A percentile compares a stretch with the other conserved stretches of the same genome.
Evolutionary conservation across 2,888 invertebrate species (phyloP).

Genomic region (Bugulina stolonifera): DNA sequence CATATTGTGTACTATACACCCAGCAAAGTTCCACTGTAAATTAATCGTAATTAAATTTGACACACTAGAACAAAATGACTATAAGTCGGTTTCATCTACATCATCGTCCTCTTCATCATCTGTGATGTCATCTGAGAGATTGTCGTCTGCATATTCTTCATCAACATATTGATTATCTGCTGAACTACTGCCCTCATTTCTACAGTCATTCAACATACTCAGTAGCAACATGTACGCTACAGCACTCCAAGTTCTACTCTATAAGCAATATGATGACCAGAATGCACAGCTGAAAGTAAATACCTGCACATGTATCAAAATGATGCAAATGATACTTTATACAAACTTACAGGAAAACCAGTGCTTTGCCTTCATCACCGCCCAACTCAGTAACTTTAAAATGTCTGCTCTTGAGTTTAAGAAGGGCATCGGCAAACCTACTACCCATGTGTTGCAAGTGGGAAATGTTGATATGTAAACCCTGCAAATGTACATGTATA

Average conservation of each 20-base stretch:
- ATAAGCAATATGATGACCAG: too few species aligned
- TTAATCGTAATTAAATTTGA: too few species aligned
- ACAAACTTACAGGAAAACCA: conserved; percentile 12
- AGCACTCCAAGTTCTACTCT: too few species aligned
- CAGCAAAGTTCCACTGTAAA: too few species aligned
- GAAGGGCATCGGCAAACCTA: conserved; percentile 48
- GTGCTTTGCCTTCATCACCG: background rate
- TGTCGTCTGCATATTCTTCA: background rate
- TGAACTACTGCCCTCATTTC: conserved; percentile 20
- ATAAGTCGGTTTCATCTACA: background rate
- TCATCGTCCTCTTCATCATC: conserved; percentile 31
- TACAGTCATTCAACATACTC: too few species aligned
- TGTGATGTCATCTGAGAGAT: conserved; percentile 12
- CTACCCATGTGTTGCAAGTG: conserved; percentile 50
- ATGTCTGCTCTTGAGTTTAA: conserved; percentile 30
- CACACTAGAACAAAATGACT: background rate
- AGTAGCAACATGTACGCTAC: too few species aligned
- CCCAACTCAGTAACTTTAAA: background rate
- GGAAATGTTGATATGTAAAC: conserved; percentile 46
- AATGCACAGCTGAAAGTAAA: too few species aligned
- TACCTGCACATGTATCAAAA: background rate
- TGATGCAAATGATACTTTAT: background rate
- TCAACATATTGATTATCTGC: conserved; percentile 24
- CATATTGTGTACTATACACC: too few species aligned
- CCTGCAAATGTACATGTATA: too few species aligned